phyloP scores from a whole-genome alignment of 2,797 vertebrate species.

The Helarctos malayanus region DNA sequence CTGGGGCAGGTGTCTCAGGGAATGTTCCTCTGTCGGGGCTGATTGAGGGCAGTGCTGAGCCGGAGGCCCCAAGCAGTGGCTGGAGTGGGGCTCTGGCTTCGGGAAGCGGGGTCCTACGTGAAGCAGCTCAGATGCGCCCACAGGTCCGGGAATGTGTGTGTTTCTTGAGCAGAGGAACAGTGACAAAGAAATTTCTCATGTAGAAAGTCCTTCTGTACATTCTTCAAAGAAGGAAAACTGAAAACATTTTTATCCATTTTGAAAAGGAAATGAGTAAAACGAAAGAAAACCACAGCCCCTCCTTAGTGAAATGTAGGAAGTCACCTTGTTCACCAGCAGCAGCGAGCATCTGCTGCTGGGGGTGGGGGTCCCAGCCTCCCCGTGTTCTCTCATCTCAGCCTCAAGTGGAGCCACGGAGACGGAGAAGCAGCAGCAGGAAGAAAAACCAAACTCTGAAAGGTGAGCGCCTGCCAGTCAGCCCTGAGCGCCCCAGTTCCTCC shows the following conservation, averaged over 20 bases:
- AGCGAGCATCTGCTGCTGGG: not conserved
- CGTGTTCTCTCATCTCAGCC: not conserved
- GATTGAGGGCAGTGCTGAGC: not conserved
- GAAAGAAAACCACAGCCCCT: not conserved
- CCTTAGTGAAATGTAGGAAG: not conserved
- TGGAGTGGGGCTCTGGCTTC: not conserved
- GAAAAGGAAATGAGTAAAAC: not conserved
- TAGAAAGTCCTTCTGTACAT: not conserved
- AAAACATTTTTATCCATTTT: not conserved
- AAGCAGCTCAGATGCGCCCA: not conserved
- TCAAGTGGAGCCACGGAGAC: not conserved
- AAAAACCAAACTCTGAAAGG: not conserved
- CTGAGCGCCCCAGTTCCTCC: rapidly evolving
- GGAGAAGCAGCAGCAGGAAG: not conserved
- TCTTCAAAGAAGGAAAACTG: not conserved
- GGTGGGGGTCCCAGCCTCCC: not conserved
- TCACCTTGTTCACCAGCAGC: no score
- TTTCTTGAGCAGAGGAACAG: not conserved
- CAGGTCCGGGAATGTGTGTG: not conserved
- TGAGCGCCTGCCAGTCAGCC: not conserved
- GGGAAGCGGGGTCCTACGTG: not conserved
- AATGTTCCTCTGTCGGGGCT: not conserved
- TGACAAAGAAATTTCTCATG: not conserved
- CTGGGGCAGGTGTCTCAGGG: no score
- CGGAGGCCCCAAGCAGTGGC: not conserved